Evolutionary conservation across 2,113 vertebrate species (phyloP).

Genomic region (Atherinomorus stipes): DNA sequence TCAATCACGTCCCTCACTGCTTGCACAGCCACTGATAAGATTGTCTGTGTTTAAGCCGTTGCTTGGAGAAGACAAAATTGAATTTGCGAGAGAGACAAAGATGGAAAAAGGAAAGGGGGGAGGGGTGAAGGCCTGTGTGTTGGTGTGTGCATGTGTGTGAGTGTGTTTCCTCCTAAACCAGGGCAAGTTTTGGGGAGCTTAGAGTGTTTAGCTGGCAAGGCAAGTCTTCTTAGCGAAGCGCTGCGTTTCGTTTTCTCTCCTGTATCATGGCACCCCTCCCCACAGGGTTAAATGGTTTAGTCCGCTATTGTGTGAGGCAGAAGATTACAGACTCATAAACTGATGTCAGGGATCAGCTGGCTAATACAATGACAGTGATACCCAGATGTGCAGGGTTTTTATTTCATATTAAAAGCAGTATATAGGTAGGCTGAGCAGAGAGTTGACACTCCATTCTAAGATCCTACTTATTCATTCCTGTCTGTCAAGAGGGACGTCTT

Average conservation of each 20-base stretch:
- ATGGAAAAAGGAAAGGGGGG: conserved; percentile 68
- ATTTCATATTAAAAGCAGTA: conserved; percentile 67
- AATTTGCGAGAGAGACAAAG: conserved; percentile 81
- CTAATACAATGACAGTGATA: conserved; percentile 79
- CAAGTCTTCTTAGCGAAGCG: conserved; percentile 48
- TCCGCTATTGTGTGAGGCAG: conserved; percentile 72
- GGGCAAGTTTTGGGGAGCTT: conserved; percentile 75
- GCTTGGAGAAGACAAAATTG: conserved; percentile 81
- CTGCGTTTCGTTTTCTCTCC: conserved; percentile 51
- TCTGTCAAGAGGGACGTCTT: conserved; percentile 57
- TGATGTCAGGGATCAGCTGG: conserved; percentile 82
- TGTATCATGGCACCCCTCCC: conserved; percentile 69
- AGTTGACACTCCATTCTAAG: conserved; percentile 62
- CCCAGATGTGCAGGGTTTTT: conserved; percentile 70
- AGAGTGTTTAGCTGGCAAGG: conserved; percentile 67
- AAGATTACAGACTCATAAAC: conserved; percentile 82
- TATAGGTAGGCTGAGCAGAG: conserved; percentile 56
- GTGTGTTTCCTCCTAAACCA: conserved; percentile 67
- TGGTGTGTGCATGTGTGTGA: conserved; percentile 46
- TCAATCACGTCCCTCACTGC: conserved; percentile 81
- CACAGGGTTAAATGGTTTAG: conserved; percentile 77
- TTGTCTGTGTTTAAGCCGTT: conserved; percentile 81
- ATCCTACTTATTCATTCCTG: conserved; percentile 41
- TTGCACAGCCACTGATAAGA: conserved; percentile 84
- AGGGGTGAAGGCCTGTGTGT: conserved; percentile 46